phyloP scores from a whole-genome alignment of 2,113 vertebrate genomes.

The Centrocercus urophasianus region DNA sequence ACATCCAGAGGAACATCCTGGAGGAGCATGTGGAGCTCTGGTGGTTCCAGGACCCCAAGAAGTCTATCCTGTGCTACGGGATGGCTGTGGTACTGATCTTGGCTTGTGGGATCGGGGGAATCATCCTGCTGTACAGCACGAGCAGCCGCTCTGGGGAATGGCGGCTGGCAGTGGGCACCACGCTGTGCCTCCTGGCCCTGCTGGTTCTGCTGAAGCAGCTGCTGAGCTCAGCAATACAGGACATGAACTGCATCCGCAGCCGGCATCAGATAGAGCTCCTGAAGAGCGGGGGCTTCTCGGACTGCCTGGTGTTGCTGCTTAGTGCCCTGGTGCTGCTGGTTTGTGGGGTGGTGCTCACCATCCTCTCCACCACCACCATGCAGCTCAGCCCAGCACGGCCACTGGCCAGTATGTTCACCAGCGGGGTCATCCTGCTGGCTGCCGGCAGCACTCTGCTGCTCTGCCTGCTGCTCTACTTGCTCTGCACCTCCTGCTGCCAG shows the following conservation, averaged over 20 bases:
- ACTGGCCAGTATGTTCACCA: conserved; percentile 90
- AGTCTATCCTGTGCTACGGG: conserved; percentile 90
- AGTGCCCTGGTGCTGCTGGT: conserved; percentile 86
- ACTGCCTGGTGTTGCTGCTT: conserved; percentile 87
- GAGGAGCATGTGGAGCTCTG: conserved; percentile 97
- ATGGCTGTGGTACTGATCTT: conserved; percentile 89
- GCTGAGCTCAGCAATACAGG: conserved; percentile 96
- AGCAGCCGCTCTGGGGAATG: conserved; percentile 95
- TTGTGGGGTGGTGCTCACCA: conserved; percentile 87
- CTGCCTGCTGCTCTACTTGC: conserved; percentile 84
- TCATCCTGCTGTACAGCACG: conserved; percentile 92
- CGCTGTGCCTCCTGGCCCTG: conserved; percentile 91
- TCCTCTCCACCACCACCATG: conserved; percentile 84
- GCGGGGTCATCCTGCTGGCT: conserved; percentile 86
- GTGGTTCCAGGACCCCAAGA: conserved; percentile 95
- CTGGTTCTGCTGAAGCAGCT: conserved; percentile 94
- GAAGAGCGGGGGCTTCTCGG: conserved; percentile 91
- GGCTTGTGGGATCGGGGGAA: conserved; percentile 90
- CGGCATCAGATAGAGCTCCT: conserved; percentile 89
- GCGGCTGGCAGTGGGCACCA: conserved; percentile 89
- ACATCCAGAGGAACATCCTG: conserved; percentile 87
- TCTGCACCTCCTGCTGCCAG: conserved; percentile 68
- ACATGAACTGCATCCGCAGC: conserved; percentile 96
- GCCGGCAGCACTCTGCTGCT: conserved; percentile 84
- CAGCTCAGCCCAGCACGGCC: conserved; percentile 79